phyloP scores from a whole-genome alignment of 2,797 vertebrate genomes.

The Monodelphis domestica region DNA sequence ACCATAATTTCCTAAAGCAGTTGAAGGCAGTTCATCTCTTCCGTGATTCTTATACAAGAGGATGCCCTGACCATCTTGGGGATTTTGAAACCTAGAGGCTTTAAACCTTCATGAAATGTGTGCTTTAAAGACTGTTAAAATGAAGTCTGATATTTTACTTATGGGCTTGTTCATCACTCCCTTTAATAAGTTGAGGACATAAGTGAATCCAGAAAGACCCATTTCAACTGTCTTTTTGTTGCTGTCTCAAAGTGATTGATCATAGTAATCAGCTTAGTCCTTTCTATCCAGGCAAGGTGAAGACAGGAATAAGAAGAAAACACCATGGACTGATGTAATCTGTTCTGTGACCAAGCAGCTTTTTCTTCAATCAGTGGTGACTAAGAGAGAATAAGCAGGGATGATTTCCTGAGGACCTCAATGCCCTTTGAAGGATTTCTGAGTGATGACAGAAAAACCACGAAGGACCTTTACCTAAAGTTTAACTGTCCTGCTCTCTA shows the following conservation, averaged over 20 bases:
- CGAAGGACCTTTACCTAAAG: fast-evolving
- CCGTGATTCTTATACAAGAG: neutral
- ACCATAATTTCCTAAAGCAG: neutral
- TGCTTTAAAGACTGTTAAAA: neutral
- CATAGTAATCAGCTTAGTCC: neutral
- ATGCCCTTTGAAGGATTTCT: neutral
- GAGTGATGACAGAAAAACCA: neutral
- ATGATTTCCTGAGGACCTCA: fast-evolving
- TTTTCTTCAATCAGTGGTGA: neutral
- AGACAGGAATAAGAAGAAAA: neutral
- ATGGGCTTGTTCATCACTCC: neutral
- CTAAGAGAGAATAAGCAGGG: neutral
- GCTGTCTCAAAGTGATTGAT: neutral
- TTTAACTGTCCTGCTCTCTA: neutral
- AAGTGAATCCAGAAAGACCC: neutral
- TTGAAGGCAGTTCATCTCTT: neutral
- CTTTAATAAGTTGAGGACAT: neutral
- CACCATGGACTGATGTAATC: neutral
- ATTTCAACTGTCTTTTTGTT: neutral
- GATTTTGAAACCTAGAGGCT: no score
- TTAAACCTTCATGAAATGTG: neutral
- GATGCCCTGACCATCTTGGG: neutral
- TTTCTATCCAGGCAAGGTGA: neutral
- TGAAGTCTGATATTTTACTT: neutral
- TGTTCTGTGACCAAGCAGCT: neutral